Evolutionary conservation across 2,888 invertebrate genomes (phyloP), one percentile per base, ranked within the genome.

Genomic region (Nysson spinosus): DNA sequence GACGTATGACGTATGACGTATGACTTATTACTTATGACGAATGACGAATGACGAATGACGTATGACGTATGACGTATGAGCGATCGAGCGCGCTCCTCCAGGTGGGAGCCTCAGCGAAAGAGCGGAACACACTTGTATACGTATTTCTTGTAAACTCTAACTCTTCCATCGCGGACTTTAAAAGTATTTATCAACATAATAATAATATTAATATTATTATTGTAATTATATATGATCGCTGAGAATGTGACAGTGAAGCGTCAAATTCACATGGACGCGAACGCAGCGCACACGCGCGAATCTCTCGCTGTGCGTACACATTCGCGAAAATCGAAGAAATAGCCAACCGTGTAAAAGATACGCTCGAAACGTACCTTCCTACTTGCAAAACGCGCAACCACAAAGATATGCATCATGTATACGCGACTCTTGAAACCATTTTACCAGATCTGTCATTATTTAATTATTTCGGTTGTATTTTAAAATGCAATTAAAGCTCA

Each of bases 401-500:
- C 89, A 90, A 89, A 88, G 87, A 89, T 89, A 91, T 91, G 88
- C 90, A 90, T 89, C 89, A 92, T 92, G 93, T 93, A 93, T 93
- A 93, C 93, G 93, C 93, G 92, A 91, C 89, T 89, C 91, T 92
- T 92, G 91, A 85, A 86, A 85, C 85, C 85, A 92, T 91, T 91
- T 92, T 92, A 92, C 92, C 91, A 92, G 91, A 91, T 91, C 91
- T 91, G 91, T 91, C 91, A 92, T 92, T 92, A 92, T 93, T 92
- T 92, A 92, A 92, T 85, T 92, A 92, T 92, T 93, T 93, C 92
- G 84, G 92, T 93, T 93, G 93, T 93, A 93, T 91, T 92, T 93
- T 92, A 92, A 91, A 93, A 92, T 92, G 93, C 93, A 93, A 93
- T 92, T 92, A 92, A 93, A 92, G 93, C 93, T 93, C 93, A 93